Base-by-base conservation (phyloP, 2,888 invertebrate genomes). In the Parnassius mnemosyne region DNA sequence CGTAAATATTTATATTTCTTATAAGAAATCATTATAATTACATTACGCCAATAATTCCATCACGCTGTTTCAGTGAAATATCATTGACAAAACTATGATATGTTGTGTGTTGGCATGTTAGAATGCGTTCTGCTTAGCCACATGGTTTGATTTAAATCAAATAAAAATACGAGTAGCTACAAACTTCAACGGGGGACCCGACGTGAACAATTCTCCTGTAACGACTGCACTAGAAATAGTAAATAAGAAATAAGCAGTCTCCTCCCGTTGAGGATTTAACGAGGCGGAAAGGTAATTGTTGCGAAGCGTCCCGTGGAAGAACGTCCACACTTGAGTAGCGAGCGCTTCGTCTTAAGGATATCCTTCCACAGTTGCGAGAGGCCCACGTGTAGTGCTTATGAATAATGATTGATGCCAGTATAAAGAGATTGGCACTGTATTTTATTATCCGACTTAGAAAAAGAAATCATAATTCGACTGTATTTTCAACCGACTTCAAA, bases 161-260 rank as follows among this genome's bases (percentile, higher is more conserved):
- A 34, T 34, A 34, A 7, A 34, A 34, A 34, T 34, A n/a, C n/a
- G n/a, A n/a, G n/a, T n/a, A 34, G 34, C 34, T 34, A 34, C 34
- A 34, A 34, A 34, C 34, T 34, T 34, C 49, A 13, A 49, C 7
- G 3, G 13, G 47, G 47, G 3, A 47, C 1, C 47, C 2, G 47
- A 47, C 13, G 12, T 49, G 49, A 49, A 49, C 13, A 49, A 13
- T 49, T 7, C 11, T 12, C n/a, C 20, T 20, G 25, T 11, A 25
- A 25, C 10, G 25, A 25, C 51, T 25, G 16, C 42, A 10, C 13
- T 3, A 9, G 43, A 16, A 10, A 5, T 20, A 13, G 13, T 54
- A 44, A 54, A 54, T 54, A 54, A 43, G 54, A 16, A 54, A 54
- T 54, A 44, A 54, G 54, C 16, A 47, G 41, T 13, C 13, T 42